Conservation (phyloP, 2,888 invertebrate species). For the Spodoptera picta region DNA sequence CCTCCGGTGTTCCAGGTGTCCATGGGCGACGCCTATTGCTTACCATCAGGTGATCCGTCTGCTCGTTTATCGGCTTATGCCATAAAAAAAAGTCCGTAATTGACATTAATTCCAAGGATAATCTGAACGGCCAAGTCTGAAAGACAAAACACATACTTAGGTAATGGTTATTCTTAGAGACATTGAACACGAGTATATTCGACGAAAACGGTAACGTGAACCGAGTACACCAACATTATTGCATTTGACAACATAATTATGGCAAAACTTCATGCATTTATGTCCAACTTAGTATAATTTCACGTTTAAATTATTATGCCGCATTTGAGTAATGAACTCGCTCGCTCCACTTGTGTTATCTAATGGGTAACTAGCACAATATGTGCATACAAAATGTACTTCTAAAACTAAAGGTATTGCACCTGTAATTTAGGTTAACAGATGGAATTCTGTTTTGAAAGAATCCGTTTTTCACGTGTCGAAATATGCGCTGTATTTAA, state of each 20-base stretch:
- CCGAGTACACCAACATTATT: constrained; percentile 28
- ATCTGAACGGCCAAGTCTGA: too few relatives aligned
- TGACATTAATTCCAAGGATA: too few relatives aligned
- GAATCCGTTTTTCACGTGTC: too few relatives aligned
- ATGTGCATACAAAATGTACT: constrained; percentile 29
- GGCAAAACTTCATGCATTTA: constrained; percentile 26
- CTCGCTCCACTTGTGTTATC: constrained; percentile 48
- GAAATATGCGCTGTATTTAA: too few relatives aligned
- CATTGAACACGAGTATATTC: constrained; percentile 14
- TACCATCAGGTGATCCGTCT: too few relatives aligned
- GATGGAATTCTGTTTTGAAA: not conserved
- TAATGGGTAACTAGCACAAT: constrained; percentile 37
- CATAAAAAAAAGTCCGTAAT: too few relatives aligned
- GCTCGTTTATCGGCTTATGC: too few relatives aligned
- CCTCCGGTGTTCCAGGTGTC: too few relatives aligned
- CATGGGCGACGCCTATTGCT: too few relatives aligned
- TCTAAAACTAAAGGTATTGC: constrained; percentile 17
- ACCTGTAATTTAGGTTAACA: not conserved
- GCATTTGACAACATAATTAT: constrained; percentile 30
- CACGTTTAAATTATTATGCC: constrained; percentile 22
- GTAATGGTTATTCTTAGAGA: too few relatives aligned
- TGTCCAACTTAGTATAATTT: constrained; percentile 25
- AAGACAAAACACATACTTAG: too few relatives aligned
- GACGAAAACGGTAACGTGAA: constrained; percentile 15
- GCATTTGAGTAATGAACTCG: constrained; percentile 40